Evolutionary conservation across 2,797 vertebrate genomes (phyloP).

Genomic region (Hyperoplus lanceolatus): DNA sequence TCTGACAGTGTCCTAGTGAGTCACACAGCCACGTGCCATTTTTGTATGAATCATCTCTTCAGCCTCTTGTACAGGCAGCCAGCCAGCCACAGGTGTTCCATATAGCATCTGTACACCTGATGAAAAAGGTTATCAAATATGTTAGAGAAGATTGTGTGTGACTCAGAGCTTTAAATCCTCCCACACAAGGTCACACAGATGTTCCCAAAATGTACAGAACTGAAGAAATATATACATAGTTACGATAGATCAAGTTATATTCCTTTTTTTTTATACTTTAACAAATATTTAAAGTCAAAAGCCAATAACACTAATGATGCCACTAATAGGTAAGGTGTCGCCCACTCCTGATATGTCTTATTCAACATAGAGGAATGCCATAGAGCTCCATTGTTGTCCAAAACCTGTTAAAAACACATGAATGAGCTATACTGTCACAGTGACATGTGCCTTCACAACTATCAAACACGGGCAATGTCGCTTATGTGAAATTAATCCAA

Average conservation of each 20-base stretch:
- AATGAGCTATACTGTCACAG: neutral
- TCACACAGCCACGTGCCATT: neutral
- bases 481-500: neutral
- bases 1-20: neutral
- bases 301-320: neutral
- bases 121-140: neutral
- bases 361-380: neutral
- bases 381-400: neutral
- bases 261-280: too few species aligned
- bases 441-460: neutral
- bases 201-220: neutral
- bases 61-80: neutral
- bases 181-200: neutral
- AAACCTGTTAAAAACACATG: neutral
- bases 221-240: too few species aligned
- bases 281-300: neutral
- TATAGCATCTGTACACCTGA: neutral
- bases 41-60: conserved; percentile 15
- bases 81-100: conserved; percentile 10
- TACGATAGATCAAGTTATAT: too few species aligned
- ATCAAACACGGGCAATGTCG: neutral
- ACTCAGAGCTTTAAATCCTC: conserved; percentile 11
- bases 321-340: neutral
- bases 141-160: neutral
- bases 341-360: neutral